Evolutionary conservation across 2,113 vertebrate genomes (phyloP), one percentile per base, ranked within the genome.

Genomic region (Prionailurus viverrinus): DNA sequence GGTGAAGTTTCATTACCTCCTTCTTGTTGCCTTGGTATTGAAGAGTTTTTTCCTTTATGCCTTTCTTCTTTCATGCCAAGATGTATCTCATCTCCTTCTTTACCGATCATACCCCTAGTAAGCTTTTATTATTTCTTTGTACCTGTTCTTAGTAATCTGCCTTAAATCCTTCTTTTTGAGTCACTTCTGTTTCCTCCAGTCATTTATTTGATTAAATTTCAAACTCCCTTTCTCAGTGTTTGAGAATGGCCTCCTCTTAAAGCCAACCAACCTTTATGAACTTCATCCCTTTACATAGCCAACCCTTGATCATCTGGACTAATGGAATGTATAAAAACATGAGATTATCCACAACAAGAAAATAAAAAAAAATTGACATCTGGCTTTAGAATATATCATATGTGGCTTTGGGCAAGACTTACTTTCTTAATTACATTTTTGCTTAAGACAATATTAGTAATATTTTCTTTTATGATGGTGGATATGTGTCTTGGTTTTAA

Each of bases 101-200:
- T 68, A 53, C n/a, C 68, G 27, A 92, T 73, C 87, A 95, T 48
- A 95, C 29, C 16, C 45, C 81, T 74, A 66, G 73, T n/a, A 95
- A 94, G 71, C 33, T 96, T 81, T 94, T 61, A 81, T 79, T 88
- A 91, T 78, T 97, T 80, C 97, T 95, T 79, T 95, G 82, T 86
- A 91, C 80, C 83, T 98, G 69, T 93, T 83, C 95, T 87, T 36
- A 9, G 25, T 95, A 89, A 92, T 86, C 63, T 93, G 78, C 84
- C 69, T 84, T 78, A 79, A 27, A 66, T 39, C 15, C 90, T 92
- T 58, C 94, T 79, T 96, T 81, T 8, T 87, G 33, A 97, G n/a
- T 27, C 79, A 96, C 69, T 94, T 51, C 78, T 89, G 21, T 48
- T 86, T 93, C 74, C 68, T 81, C 51, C 12, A 80, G 48, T 81